Percentiles rank a stretch among this genome's conserved stretches.
Evolutionary conservation across 2,113 vertebrate genomes (phyloP).

Genomic region (Labeo rohita): DNA sequence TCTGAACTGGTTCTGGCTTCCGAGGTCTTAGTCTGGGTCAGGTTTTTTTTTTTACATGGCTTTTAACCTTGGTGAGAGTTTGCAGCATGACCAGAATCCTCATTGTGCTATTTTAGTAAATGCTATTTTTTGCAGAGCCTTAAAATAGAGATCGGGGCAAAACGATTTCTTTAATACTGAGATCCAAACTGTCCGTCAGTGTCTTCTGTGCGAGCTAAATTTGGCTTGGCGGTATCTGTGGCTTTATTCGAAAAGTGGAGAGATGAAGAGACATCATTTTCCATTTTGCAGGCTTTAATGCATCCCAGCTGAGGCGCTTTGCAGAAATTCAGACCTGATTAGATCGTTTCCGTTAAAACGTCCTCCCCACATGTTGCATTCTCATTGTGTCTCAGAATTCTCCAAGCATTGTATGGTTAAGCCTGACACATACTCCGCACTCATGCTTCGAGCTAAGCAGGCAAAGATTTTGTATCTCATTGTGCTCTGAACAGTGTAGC

Average conservation of each 20-base stretch:
- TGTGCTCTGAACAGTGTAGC: not conserved
- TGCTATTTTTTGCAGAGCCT: not conserved
- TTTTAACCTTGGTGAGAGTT: conserved; percentile 7
- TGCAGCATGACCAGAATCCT: not conserved
- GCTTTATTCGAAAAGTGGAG: not conserved
- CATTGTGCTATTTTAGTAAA: not conserved
- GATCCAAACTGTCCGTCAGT: not conserved
- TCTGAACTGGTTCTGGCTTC: not conserved
- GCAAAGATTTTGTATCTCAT: not conserved
- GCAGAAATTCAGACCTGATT: conserved; percentile 6
- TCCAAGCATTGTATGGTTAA: not conserved
- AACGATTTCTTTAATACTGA: not conserved
- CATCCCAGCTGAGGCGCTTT: not conserved
- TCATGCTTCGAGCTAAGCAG: not conserved
- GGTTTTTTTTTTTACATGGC: not conserved
- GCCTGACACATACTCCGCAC: not conserved
- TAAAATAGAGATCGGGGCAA: not conserved
- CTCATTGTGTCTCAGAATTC: not conserved
- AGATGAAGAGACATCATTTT: not conserved
- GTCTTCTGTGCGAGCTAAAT: not conserved
- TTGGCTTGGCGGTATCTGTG: not conserved
- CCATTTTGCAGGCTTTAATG: not conserved
- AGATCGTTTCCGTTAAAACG: conserved; percentile 16
- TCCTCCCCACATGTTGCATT: not conserved
- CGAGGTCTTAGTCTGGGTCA: not conserved